Percentiles rank a stretch among this genome's conserved stretches.
Conservation (phyloP, 1,140 invertebrate species). For the Drosophila triauraria region DNA sequence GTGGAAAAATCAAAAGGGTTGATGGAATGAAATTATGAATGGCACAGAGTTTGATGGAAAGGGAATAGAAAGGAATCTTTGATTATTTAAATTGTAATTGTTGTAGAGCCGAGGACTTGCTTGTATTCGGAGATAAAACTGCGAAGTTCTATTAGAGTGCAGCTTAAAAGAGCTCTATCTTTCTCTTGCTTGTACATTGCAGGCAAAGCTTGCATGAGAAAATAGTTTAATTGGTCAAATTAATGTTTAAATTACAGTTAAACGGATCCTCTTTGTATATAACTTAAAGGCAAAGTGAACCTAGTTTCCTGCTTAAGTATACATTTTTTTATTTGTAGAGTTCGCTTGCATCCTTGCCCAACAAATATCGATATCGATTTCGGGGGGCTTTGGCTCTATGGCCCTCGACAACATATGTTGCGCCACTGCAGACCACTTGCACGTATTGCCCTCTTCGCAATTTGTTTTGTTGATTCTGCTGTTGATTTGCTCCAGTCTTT, state of each 20-base stretch:
- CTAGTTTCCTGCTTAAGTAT: not conserved
- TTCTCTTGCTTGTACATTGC: too few species aligned
- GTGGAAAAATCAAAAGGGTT: slow-evolving; percentile 26
- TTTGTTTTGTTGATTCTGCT: slow-evolving; percentile 60
- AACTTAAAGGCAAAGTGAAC: too few species aligned
- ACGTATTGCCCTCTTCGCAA: slow-evolving; percentile 37
- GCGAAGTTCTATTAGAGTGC: too few species aligned
- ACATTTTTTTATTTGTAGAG: not conserved
- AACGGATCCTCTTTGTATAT: too few species aligned
- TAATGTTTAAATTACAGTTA: not conserved
- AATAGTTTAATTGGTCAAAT: not conserved
- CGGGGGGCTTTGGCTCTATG: not conserved
- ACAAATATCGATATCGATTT: slow-evolving; percentile 35
- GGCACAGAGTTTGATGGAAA: not conserved
- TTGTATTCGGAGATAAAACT: too few species aligned
- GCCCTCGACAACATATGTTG: slow-evolving; percentile 38
- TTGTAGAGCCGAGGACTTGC: too few species aligned
- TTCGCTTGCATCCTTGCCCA: too few species aligned
- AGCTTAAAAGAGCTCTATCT: too few species aligned
- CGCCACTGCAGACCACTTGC: slow-evolving; percentile 19
- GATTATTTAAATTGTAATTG: not conserved
- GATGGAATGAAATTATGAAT: slow-evolving; percentile 24
- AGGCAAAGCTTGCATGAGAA: too few species aligned
- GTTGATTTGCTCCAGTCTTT: slow-evolving; percentile 42
- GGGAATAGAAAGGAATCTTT: not conserved